A percentile compares a stretch with the other conserved stretches of the same genome.
Conservation (phyloP, 1,140 invertebrate genomes). For the Leptonema lineaticorne region DNA sequence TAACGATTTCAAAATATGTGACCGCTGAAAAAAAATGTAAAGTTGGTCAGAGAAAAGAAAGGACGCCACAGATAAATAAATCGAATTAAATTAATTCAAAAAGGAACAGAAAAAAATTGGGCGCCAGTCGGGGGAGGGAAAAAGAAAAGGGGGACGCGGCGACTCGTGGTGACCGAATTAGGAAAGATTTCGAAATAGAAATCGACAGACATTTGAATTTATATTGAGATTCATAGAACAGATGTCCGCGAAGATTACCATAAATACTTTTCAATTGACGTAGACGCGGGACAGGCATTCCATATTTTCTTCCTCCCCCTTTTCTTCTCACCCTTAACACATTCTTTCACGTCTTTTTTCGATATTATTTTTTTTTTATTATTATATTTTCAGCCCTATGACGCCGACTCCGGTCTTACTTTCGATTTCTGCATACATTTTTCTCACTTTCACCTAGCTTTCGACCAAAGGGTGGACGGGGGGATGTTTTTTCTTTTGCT, state of each 20-base stretch:
- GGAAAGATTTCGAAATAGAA: constrained; percentile 20
- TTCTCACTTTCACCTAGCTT: too few relatives aligned
- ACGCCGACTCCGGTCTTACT: background rate
- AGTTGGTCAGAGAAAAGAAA: too few relatives aligned
- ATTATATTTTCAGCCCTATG: background rate
- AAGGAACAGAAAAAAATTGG: too few relatives aligned
- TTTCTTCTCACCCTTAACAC: background rate
- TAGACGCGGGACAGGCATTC: constrained; percentile 20
- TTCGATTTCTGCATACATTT: too few relatives aligned
- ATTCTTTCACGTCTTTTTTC: background rate
- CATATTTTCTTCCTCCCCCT: constrained; percentile 19
- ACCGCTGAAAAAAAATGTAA: too few relatives aligned
- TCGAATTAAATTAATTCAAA: too few relatives aligned
- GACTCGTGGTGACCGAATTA: background rate
- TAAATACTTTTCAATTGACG: constrained; percentile 36
- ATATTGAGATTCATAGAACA: constrained; percentile 34
- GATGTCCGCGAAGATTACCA: constrained; percentile 35
- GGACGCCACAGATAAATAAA: too few relatives aligned
- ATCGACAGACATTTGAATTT: constrained; percentile 30
- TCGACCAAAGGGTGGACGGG: too few relatives aligned
- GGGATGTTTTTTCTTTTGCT: too few relatives aligned
- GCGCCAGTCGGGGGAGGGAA: too few relatives aligned
- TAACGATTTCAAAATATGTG: too few relatives aligned
- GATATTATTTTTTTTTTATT: background rate
- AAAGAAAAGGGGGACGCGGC: too few relatives aligned